Percentiles rank a stretch among this genome's conserved stretches.
These are phyloP conservation scores for Capricornis sumatraensis DNA, from an alignment of 2,113 vertebrate species.

Conservation along the genomic window DNA sequence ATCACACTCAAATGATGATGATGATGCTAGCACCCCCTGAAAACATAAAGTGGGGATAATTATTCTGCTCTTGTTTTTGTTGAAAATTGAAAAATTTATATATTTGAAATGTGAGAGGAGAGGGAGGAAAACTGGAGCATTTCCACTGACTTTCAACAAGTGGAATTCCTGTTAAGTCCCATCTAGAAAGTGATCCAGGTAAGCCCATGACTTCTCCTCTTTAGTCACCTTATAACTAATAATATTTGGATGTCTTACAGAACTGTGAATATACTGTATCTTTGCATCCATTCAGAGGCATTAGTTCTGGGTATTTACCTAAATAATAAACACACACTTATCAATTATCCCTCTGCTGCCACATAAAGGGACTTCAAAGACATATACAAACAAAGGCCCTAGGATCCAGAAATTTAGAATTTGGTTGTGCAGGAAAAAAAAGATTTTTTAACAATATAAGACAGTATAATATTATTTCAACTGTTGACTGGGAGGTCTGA, in stretches of 20 bases:
- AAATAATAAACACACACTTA: constrained; percentile 22
- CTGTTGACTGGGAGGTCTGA: neutral
- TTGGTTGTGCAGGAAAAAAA: neutral
- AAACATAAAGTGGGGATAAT: neutral
- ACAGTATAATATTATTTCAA: neutral
- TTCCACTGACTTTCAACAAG: constrained; percentile 47
- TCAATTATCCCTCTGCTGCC: neutral
- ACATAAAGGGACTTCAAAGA: constrained; percentile 7
- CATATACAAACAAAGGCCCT: neutral
- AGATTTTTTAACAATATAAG: constrained; percentile 9
- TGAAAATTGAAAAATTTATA: neutral
- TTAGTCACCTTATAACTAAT: constrained; percentile 17
- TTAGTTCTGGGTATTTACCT: constrained; percentile 19
- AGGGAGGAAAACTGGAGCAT: neutral
- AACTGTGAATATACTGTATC: neutral
- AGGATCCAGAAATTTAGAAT: constrained; percentile 14
- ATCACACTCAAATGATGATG: neutral
- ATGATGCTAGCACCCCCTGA: neutral
- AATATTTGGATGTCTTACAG: neutral
- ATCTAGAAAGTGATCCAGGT: constrained; percentile 14
- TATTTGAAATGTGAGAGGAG: neutral
- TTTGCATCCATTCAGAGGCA: constrained; percentile 21
- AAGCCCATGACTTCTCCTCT: constrained; percentile 35
- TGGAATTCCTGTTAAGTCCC: constrained; percentile 27
- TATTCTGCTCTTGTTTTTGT: constrained; percentile 5